phyloP scores from a whole-genome alignment of 2,888 invertebrate genomes.

The Eilema sororculum region DNA sequence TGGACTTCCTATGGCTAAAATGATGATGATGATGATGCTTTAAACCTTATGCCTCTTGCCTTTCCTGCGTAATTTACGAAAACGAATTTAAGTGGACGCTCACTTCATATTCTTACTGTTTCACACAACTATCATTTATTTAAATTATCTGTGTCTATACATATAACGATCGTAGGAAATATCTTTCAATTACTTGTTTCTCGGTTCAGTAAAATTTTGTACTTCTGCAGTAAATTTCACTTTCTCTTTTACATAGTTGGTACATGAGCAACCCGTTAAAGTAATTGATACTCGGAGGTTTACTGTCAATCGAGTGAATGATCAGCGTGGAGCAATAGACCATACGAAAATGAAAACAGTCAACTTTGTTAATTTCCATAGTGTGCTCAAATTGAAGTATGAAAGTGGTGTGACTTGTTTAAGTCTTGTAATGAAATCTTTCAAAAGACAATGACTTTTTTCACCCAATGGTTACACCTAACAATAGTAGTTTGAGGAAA shows the following conservation, averaged over 20 bases:
- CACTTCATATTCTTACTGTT: not conserved
- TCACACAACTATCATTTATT: not conserved
- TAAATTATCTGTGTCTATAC: not conserved
- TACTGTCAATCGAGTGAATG: constrained; percentile 61
- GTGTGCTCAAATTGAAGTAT: not conserved
- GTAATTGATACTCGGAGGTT: constrained; percentile 57
- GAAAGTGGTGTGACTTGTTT: not conserved
- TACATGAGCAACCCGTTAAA: constrained; percentile 52
- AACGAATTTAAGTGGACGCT: not conserved
- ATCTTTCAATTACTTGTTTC: constrained; percentile 37
- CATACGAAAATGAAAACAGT: constrained; percentile 3
- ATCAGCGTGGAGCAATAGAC: constrained; percentile 29
- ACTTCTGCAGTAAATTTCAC: constrained; percentile 52
- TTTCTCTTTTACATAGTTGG: constrained; percentile 50
- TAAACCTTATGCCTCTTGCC: too few relatives aligned
- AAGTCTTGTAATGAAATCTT: not conserved
- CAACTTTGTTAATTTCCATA: not conserved
- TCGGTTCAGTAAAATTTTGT: constrained; percentile 49
- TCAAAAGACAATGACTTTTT: not conserved
- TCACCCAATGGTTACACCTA: too few relatives aligned
- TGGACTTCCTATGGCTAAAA: too few relatives aligned
- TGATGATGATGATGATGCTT: too few relatives aligned
- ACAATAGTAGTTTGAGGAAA: too few relatives aligned
- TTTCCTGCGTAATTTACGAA: not conserved
- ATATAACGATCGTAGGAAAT: not conserved